Base-by-base conservation (phyloP, 2,888 invertebrate species). In the Harpalus rufipes region DNA sequence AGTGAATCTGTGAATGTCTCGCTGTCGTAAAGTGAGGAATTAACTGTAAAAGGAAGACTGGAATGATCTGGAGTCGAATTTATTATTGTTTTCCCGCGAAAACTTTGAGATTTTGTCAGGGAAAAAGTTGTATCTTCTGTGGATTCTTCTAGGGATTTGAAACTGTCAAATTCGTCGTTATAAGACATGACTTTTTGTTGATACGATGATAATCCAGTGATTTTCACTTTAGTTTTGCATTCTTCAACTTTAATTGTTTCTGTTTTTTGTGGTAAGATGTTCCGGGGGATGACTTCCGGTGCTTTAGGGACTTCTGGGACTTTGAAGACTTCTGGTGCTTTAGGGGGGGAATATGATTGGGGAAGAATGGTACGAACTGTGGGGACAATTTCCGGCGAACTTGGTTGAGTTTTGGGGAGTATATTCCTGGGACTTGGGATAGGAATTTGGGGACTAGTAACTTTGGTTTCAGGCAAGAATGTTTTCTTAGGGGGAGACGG, bases 61-160 rank as follows among this genome's bases (percentile, higher is more conserved):
- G 92, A 92, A 78, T 84, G 84, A 14, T 84, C 78, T 65, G 78
- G 84, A 21, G 25, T 63, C 0, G 78, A 51, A 84, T 51, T 84
- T 10, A 78, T 51, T 7, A 78, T 25, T 21, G 84, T 44, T 65
- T 84, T 93, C 92, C 89, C 92, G 93, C 88, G 93, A 90, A 96
- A 95, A 88, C 95, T 96, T 86, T 95, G 94, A 1, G 95, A 95
- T 89, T 96, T 96, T 79, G 94, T 93, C 25, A 95, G 93, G 21
- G 94, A 93, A 89, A 93, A 93, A 86, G 92, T 91, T 41, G 92
- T 89, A 87, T 91, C 90, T 18, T 88, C 88, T 8, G 86, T 86
- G 12, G 88, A 88, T 81, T 91, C 90, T 25, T 89, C 90, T 41
- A 91, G 86, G 0, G 91, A 91, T 84, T 89, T 90, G 86, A 90